Base-by-base conservation (phyloP, 2,797 vertebrate species). In the Rallus crepitans region DNA sequence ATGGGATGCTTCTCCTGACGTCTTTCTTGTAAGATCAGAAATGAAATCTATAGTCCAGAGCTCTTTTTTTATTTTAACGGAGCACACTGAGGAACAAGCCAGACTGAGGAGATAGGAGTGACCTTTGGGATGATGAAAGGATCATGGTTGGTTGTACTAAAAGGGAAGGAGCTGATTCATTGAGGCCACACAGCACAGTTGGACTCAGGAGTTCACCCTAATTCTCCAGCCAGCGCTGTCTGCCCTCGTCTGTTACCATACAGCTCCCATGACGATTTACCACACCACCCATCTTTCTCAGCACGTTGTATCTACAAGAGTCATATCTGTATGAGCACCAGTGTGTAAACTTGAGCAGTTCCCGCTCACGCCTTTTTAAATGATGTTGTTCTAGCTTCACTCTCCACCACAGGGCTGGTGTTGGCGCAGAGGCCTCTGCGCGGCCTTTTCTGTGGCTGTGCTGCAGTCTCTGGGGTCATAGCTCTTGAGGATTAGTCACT, bases 361-460 rank as follows among this genome's bases (percentile, higher is more conserved):
- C 20, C 33, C n/a, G 35, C 47, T 82, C 40, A 13, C 8, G 10
- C 31, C 15, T 60, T 75, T 80, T 27, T 12, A 53, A 85, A 68
- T 24, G 21, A 82, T 50, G 23, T 53, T 86, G 33, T 33, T 25
- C 24, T 15, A 33, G 33, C 16, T 87, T 68, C 40, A 7, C 25
- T 68, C 15, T 24, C 28, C 53, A 25, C 3, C 1, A 23, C 40
- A 65, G 57, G 25, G 53, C 10, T n/a, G 8, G 25, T 45, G 28
- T 73, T 80, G 37, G 18, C 35, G 25, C 48, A 21, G 16, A 50
- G 50, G 12, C 50, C 27, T 50, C 0, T 0, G 24, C 25, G 7
- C 19, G 47, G 35, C 66, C 60, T 69, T 64, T 33, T 72, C 66
- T 31, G 7, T 57, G 33, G 75, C 1, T 1, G 17, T 81, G 77